Base-by-base conservation (phyloP, 2,888 invertebrate genomes). In the Ectemnius cavifrons region DNA sequence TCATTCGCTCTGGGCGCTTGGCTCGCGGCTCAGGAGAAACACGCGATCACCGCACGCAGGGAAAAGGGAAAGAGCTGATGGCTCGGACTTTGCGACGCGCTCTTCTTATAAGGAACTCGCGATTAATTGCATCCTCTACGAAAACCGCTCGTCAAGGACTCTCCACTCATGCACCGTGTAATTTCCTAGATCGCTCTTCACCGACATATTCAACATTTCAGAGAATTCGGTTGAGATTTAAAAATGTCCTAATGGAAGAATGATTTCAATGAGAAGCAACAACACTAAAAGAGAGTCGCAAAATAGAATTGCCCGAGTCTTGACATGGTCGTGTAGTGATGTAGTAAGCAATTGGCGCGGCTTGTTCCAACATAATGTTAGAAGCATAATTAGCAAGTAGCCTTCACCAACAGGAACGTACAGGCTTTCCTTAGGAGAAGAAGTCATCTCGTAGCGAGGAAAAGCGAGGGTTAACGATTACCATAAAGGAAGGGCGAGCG, bases 391-490 rank as follows among this genome's bases (percentile, higher is more conserved):
- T 67, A 72, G 71, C 23, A 62, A 11, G n/a, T 27, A 60, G 64
- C 61, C 65, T 61, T 71, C 64, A 61, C 28, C 63, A 58, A 68
- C 57, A 66, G 16, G 56, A 52, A 27, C n/a, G 49, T 28, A 28
- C 13, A 47, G 47, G 28, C 28, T 56, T 20, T 45, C 64, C 67
- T 14, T 45, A 23, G n/a, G 2, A 57, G 46, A 3, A 46, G n/a
- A 52, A 37, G 20, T 37, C 49, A 49, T 49, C 45, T 66, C 56
- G 46, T 20, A 56, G 20, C 52, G 46, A 52, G 46, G 18, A 58
- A 27, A 49, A 60, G 57, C 60, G 63, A 65, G 70, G 57, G 69
- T 66, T 80, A 82, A 82, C 74, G 82, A 82, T 82, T 76, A 75
- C 80, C 78, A 76, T 82, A 82, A 82, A 73, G 68, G 37, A 37